Conservation (phyloP, 2,113 vertebrate genomes). For the Paracanthobrama guichenoti region DNA sequence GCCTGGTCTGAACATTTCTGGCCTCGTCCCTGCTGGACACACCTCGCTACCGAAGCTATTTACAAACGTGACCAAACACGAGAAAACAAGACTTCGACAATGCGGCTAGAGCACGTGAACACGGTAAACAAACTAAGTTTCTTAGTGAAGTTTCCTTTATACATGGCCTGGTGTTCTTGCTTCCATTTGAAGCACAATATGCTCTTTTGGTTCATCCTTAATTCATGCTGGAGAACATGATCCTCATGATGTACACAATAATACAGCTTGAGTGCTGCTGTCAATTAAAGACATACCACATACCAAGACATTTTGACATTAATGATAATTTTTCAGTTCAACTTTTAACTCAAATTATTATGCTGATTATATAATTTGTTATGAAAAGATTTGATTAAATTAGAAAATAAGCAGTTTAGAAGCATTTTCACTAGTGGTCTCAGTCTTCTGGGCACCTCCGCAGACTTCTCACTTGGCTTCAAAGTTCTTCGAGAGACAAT, state of each 20-base stretch:
- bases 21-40: no score
- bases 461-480: background rate
- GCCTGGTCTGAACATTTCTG: no score
- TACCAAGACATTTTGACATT: background rate
- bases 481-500: conserved; percentile 4
- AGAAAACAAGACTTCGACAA: no score
- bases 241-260: background rate
- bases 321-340: background rate
- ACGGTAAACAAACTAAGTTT: no score
- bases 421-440: background rate
- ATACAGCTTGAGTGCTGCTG: background rate
- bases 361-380: background rate
- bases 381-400: background rate
- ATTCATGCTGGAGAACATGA: background rate
- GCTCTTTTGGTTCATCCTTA: background rate
- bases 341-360: background rate
- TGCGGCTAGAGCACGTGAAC: no score
- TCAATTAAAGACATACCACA: background rate
- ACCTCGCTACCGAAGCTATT: no score
- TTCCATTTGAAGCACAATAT: no score
- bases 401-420: background rate
- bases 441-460: no score
- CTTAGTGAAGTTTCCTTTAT: no score
- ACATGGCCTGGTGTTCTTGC: no score
- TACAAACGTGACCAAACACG: no score